These are phyloP conservation scores for Sebastes reedi DNA, from an alignment of 2,797 vertebrate species.

Conservation along the genomic window DNA sequence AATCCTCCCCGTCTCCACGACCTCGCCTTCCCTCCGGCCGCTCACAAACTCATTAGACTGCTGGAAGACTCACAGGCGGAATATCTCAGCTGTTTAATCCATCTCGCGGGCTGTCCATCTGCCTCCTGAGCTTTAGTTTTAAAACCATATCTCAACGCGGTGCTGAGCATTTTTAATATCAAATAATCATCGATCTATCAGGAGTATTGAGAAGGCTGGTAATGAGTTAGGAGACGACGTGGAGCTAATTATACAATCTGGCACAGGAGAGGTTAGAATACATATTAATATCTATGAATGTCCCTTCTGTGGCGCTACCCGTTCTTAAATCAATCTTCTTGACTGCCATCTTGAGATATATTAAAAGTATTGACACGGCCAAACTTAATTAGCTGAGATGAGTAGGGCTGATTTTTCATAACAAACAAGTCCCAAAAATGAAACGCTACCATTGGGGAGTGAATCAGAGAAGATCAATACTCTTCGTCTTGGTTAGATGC, in stretches of 20 bases:
- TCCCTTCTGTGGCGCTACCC: conserved; percentile 3
- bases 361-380: background rate
- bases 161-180: conserved; percentile 28
- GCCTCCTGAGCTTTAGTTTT: conserved; percentile 1
- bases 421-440: background rate
- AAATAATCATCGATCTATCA: conserved; percentile 34
- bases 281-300: conserved; percentile 36
- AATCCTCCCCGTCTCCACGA: conserved; percentile 46
- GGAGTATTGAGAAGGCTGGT: conserved; percentile 8
- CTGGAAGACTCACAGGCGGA: conserved; percentile 9
- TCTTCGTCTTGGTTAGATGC: too few relatives aligned
- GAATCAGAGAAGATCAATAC: background rate
- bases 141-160: background rate
- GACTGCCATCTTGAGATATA: conserved; percentile 14
- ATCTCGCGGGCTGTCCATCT: conserved; percentile 18
- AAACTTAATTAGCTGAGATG: background rate
- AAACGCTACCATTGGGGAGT: background rate
- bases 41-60: conserved; percentile 55
- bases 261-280: background rate
- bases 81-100: conserved; percentile 29
- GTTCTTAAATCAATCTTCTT: conserved; percentile 21
- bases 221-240: conserved; percentile 11
- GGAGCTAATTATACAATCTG: conserved; percentile 14
- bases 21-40: conserved; percentile 33
- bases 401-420: background rate